Percentiles rank a stretch among this genome's conserved stretches.
Evolutionary conservation across 2,797 vertebrate genomes (phyloP).

Genomic region (Luscinia luscinia): DNA sequence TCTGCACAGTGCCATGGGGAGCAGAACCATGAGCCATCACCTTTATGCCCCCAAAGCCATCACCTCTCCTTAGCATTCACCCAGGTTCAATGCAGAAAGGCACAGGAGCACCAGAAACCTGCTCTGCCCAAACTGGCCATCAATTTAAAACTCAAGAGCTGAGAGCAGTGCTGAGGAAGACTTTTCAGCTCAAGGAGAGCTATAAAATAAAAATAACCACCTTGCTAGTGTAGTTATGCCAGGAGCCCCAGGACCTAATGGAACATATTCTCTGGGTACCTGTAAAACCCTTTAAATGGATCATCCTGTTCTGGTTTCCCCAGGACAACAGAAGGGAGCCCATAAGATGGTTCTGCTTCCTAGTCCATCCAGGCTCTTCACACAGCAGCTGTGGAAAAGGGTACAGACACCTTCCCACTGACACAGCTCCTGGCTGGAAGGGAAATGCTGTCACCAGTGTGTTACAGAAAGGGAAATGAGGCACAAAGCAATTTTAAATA

Average conservation of each 20-base stretch:
- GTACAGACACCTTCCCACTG: neutral
- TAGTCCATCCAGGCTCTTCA: neutral
- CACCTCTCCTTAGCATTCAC: neutral
- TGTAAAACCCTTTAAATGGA: neutral
- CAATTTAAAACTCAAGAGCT: neutral
- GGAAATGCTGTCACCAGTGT: constrained; percentile 4
- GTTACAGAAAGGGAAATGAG: constrained; percentile 41
- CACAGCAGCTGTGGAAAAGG: neutral
- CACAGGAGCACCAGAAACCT: neutral
- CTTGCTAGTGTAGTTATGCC: neutral
- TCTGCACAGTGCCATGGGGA: accelerated
- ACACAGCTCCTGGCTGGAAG: constrained; percentile 9
- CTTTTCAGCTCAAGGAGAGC: neutral
- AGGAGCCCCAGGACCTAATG: neutral
- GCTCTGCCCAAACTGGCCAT: neutral
- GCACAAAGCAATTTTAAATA: constrained; percentile 26
- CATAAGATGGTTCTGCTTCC: neutral
- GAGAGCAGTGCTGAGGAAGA: neutral
- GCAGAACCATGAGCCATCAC: neutral
- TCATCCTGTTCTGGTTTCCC: neutral
- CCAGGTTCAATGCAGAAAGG: neutral
- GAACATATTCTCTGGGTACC: neutral
- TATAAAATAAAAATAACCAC: neutral
- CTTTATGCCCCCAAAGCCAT: neutral
- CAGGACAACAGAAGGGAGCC: neutral